phyloP scores from a whole-genome alignment of 2,888 invertebrate genomes.

The Oscheius sp. region DNA sequence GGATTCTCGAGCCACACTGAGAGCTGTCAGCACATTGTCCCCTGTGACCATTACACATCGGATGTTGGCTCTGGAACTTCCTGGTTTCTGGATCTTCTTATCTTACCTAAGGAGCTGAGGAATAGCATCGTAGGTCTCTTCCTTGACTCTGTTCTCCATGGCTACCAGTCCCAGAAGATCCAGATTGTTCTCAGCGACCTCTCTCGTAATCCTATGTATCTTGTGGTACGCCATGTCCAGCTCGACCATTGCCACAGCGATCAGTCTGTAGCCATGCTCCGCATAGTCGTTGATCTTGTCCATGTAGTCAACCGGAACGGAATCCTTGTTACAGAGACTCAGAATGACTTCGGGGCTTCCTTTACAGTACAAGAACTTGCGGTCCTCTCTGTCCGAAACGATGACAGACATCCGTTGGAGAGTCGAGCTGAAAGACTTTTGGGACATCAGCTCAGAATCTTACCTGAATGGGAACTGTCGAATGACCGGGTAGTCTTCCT shows the following conservation, averaged over 20 bases:
- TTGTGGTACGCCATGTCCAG: conserved; percentile 73
- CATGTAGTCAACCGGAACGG: conserved; percentile 76
- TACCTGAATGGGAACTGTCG: conserved; percentile 77
- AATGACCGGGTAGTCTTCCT: conserved; percentile 75
- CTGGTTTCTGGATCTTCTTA: not conserved
- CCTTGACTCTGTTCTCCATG: conserved; percentile 88
- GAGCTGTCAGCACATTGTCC: conserved; percentile 91
- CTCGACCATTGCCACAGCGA: conserved; percentile 76
- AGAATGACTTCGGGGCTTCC: conserved; percentile 70
- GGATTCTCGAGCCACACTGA: conserved; percentile 90
- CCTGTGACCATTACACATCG: conserved; percentile 87
- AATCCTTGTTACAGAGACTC: conserved; percentile 76
- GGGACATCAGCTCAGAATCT: not conserved
- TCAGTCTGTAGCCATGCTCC: conserved; percentile 75
- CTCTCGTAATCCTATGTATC: conserved; percentile 62
- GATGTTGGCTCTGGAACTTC: conserved; percentile 82
- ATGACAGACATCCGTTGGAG: conserved; percentile 78
- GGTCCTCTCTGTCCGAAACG: conserved; percentile 59
- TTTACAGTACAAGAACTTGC: conserved; percentile 76
- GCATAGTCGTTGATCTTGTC: conserved; percentile 76
- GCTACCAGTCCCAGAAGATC: conserved; percentile 87
- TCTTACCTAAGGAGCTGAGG: conserved; percentile 64
- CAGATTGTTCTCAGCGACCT: conserved; percentile 76
- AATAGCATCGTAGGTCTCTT: conserved; percentile 75
- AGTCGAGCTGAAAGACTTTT: conserved; percentile 73